phyloP scores from a whole-genome alignment of 2,797 vertebrate genomes.

The Mastacembelus armatus region DNA sequence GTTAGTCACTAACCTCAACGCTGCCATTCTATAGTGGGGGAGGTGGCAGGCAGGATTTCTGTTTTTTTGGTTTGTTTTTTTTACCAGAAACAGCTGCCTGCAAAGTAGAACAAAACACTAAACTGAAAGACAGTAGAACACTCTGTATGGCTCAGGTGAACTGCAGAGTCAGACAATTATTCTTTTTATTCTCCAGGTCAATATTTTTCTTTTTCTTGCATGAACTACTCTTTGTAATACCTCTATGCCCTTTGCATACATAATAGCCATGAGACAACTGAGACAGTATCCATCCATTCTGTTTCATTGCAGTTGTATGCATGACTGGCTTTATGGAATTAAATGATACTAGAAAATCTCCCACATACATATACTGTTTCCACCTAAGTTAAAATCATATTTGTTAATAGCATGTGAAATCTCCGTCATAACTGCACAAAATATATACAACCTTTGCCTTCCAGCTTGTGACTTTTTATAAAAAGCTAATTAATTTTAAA shows the following conservation, averaged over 20 bases:
- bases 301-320: neutral
- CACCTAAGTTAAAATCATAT: neutral
- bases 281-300: neutral
- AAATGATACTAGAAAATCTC: neutral
- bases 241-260: too few species aligned
- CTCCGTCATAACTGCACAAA: slow-evolving; percentile 9
- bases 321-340: neutral
- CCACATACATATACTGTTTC: neutral
- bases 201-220: neutral
- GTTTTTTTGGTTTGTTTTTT: too few species aligned
- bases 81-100: too few species aligned
- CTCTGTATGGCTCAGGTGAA: too few species aligned
- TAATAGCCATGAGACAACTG: neutral
- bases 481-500: slow-evolving; percentile 49
- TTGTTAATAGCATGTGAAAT: slow-evolving; percentile 9
- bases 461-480: slow-evolving; percentile 11
- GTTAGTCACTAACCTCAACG: too few species aligned
- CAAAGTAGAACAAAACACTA: too few species aligned
- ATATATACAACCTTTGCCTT: slow-evolving; percentile 35
- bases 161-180: too few species aligned
- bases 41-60: too few species aligned
- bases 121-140: too few species aligned
- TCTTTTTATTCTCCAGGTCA: neutral
- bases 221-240: neutral
- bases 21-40: too few species aligned